These are phyloP conservation scores for Iphiclides podalirius DNA, from an alignment of 2,888 invertebrate genomes.

Conservation along the genomic window DNA sequence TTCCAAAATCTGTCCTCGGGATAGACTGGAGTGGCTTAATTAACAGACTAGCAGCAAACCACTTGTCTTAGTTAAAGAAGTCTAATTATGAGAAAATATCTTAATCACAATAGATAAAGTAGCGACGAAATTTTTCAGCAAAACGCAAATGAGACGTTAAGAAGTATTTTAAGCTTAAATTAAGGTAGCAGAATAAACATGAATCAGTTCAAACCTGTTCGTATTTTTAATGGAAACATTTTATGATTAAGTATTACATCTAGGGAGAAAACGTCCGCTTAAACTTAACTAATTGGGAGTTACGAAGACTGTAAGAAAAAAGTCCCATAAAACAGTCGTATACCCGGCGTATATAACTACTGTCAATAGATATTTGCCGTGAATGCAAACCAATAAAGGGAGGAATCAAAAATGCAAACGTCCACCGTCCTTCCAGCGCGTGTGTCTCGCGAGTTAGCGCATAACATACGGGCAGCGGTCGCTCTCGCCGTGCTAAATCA, in stretches of 20 bases:
- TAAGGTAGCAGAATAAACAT: neutral
- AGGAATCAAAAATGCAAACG: constrained; percentile 12
- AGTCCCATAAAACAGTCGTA: too few relatives aligned
- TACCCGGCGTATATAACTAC: too few relatives aligned
- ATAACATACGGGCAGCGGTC: constrained; percentile 58
- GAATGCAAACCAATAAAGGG: neutral
- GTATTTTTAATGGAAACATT: neutral
- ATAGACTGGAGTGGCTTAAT: neutral
- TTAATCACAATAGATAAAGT: neutral
- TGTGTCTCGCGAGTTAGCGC: constrained; percentile 51
- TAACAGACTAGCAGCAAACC: neutral
- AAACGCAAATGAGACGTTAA: neutral
- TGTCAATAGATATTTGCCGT: neutral
- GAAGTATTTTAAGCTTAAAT: neutral
- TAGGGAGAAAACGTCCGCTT: neutral
- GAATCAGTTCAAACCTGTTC: neutral
- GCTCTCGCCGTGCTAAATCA: constrained; percentile 72
- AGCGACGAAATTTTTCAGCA: neutral
- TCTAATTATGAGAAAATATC: neutral
- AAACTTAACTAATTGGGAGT: too few relatives aligned
- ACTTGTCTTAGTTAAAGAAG: constrained; percentile 1
- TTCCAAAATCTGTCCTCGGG: neutral
- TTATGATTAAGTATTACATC: neutral
- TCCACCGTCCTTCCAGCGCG: constrained; percentile 26
- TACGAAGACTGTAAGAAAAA: too few relatives aligned